Evolutionary conservation across 2,888 invertebrate species (phyloP).

Genomic region (Molanna angustata): DNA sequence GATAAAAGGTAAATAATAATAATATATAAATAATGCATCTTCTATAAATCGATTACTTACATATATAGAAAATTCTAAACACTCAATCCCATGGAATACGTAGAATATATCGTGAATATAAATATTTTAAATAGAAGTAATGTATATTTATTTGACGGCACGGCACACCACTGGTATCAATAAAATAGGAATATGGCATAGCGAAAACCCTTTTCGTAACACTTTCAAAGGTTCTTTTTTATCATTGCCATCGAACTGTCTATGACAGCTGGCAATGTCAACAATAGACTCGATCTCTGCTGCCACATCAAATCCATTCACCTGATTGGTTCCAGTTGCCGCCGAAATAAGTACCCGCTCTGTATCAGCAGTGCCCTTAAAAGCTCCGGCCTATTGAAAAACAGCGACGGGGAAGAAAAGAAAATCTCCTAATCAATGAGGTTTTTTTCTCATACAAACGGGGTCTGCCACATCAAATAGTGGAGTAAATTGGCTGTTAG

Average conservation of each 20-base stretch:
- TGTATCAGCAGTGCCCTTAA: not conserved
- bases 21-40: too few species aligned
- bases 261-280: slow-evolving; percentile 30
- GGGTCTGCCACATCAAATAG: not conserved
- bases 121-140: not conserved
- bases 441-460: slow-evolving; percentile 6
- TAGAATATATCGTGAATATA: not conserved
- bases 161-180: slow-evolving; percentile 15
- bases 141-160: too few species aligned
- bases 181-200: slow-evolving; percentile 19
- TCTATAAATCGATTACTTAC: too few species aligned
- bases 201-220: too few species aligned
- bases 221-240: slow-evolving; percentile 26
- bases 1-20: too few species aligned
- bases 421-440: slow-evolving; percentile 29
- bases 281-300: slow-evolving; percentile 26
- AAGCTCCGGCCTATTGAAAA: slow-evolving; percentile 13
- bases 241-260: slow-evolving; percentile 26
- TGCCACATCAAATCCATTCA: slow-evolving; percentile 28
- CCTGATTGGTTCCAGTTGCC: slow-evolving; percentile 26
- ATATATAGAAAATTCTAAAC: too few species aligned
- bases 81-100: not conserved
- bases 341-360: slow-evolving; percentile 2
- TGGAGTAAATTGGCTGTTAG: slow-evolving; percentile 21
- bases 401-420: slow-evolving; percentile 24